Evolutionary conservation across 1,140 invertebrate genomes (phyloP), one percentile per base, ranked within the genome.

Genomic region (Cardiocondyla obscurior): DNA sequence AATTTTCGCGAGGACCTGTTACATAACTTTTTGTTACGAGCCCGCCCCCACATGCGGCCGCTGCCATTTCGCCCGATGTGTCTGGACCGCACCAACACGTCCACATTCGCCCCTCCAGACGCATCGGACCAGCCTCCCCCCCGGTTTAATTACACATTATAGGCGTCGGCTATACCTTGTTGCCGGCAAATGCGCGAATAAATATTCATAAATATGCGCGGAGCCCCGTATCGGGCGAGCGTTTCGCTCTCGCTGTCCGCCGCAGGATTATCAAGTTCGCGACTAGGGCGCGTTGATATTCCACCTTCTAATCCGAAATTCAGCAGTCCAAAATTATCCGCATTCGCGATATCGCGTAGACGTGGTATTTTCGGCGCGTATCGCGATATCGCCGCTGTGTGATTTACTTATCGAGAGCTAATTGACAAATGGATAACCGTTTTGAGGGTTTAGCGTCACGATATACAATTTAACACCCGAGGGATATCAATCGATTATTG

Each of bases 11-110:
- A 88, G 87, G 89, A 92, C 87, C 90, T 90, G 89, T 91, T 91
- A 91, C 90, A 91, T 92, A 90, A 90, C 85, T 91, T 91, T 90
- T 87, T 91, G 91, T 92, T 92, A 90, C 88, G 77, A 77, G 70
- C 60, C 30, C 62, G 22, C 57, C 49, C 30, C 39, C 74, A 33
- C 25, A 28, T 65, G 30, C 74, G 60, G 44, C 79, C 82, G 65
- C 67, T 62, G 51, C 82, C 76, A 74, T 84, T n/a, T 84, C 85
- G 42, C 42, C 30, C 51, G 33, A 57, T 53, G 60, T 83, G 70
- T 42, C 33, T 64, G 49, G 44, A 72, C 55, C 73, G n/a, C 14
- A 28, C 42, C 6, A 39, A 39, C 44, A 83, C 83, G 51, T 79
- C 65, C 19, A n/a, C 25, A 53, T 65, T 28, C 55, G 72, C 83